Evolutionary conservation across 2,113 vertebrate genomes (phyloP), one percentile per base, ranked within the genome.

Genomic region (Patagioenas fasciata): DNA sequence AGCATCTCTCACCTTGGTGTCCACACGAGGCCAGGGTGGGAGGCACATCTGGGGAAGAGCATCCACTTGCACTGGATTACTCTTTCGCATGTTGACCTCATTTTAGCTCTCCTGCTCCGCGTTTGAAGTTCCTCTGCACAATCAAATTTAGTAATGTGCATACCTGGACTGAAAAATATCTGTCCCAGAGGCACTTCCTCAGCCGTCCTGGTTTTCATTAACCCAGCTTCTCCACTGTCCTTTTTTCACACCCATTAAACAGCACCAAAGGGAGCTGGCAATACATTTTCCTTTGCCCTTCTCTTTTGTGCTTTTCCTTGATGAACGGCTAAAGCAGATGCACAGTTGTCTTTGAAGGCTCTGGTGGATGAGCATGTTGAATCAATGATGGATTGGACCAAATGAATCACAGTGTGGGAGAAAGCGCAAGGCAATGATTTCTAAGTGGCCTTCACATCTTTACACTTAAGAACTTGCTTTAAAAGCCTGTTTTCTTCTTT

Each of bases 321-420:
- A 98, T 97, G 98, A 99, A 99, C 99, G 98, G 98, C 98, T 97
- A 97, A 97, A 99, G 98, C 99, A 99, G 99, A 99, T 99, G 99
- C 98, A 97, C 97, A 93, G 97, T 98, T 98, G 98, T 98, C 99
- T 99, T 99, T 99, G 99, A 99, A 99, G 98, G 98, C 97, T 98
- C 98, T 98, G 98, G 98, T 78, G 95, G 98, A 98, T 72, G 98
- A 98, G 98, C 98, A 98, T 99, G 98, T 98, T 98, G 97, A 99
- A 99, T 99, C 96, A 96, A 97, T 98, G 97, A 97, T 96, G 98
- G 98, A 98, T 97, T 97, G 97, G 97, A 97, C 96, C 97, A 97
- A 98, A 98, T 98, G 97, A 98, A 98, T 97, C 96, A 94, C 98
- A 98, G 97, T 95, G 91, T 95, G 89, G 96, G 97, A 95, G 97